Base-by-base conservation (phyloP, 1,140 invertebrate species). In the Daktulosphaira vitifoliae region DNA sequence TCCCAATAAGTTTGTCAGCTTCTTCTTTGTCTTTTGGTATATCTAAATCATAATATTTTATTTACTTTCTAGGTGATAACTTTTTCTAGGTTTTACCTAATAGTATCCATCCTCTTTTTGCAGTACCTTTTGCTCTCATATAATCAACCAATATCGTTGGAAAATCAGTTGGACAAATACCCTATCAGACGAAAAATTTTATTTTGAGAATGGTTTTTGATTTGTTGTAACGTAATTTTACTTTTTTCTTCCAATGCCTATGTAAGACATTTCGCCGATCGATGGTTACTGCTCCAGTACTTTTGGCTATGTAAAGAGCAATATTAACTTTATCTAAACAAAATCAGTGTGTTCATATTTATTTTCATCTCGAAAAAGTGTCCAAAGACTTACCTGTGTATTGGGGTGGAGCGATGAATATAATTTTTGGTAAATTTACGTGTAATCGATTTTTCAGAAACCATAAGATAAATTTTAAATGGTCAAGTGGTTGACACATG, bases 231-330 rank as follows among this genome's bases (percentile, higher is more conserved):
- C 18, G 9, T 18, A 16, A 26, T 29, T 42, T 8, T 25, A 62
- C 56, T 20, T 16, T 39, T 48, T 62, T 62, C 20, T 18, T 48
- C 25, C 9, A 25, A 16, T 18, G 11, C 29, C 56, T 48, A 15
- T 2, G 15, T 16, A 62, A 33, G 18, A 62, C 56, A 25, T 62
- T 62, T 13, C 25, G 56, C 3, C 56, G 42, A 46, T 62, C 56
- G 56, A 62, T 33, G 16, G 42, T 62, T 33, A 62, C 42, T 42
- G 20, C 56, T 26, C 56, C 56, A 25, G 42, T 62, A 7, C 25
- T 48, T 46, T 62, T 48, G 56, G 56, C 56, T 18, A 62, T 8
- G 56, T 33, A 6, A 39, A 62, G 56, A 26, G 56, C 56, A 33
- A 62, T n/a, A 25, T 48, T 8, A n/a, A 22, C 42, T 29, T 29